Percentiles rank a stretch among this genome's conserved stretches.
These are phyloP conservation scores for Brachypteracias leptosomus DNA, from an alignment of 2,113 vertebrate species.

Conservation along the genomic window DNA sequence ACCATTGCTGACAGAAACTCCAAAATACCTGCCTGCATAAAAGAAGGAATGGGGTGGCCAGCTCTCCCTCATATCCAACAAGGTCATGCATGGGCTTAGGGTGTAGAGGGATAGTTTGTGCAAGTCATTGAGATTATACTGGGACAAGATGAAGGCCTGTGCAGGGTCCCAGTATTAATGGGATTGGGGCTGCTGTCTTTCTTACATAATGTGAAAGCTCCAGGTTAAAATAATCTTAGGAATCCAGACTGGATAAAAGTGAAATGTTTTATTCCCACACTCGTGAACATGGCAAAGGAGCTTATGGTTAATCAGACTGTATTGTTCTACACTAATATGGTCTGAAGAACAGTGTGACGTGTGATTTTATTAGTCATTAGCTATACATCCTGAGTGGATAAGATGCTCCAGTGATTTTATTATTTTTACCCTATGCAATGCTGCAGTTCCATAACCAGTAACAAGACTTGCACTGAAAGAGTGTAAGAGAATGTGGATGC, in stretches of 20 bases:
- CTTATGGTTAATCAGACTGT: neutral
- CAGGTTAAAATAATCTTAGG: neutral
- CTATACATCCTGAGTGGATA: neutral
- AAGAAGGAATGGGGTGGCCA: neutral
- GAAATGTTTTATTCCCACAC: neutral
- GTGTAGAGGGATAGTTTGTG: neutral
- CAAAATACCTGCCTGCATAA: neutral
- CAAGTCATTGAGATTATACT: neutral
- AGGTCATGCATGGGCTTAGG: neutral
- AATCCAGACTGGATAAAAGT: neutral
- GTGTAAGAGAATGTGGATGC: neutral
- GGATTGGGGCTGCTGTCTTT: neutral
- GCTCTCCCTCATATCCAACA: neutral
- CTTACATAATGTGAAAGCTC: neutral
- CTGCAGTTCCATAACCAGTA: neutral
- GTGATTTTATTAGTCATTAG: conserved; percentile 30
- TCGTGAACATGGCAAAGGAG: neutral
- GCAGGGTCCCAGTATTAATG: neutral
- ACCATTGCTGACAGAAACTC: neutral
- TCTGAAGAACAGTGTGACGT: neutral
- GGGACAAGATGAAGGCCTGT: neutral
- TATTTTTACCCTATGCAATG: neutral
- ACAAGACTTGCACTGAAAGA: neutral
- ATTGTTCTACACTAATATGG: neutral
- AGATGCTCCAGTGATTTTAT: conserved; percentile 2